These are phyloP conservation scores for Chionomys nivalis DNA, from an alignment of 2,113 vertebrate genomes.

Conservation along the genomic window DNA sequence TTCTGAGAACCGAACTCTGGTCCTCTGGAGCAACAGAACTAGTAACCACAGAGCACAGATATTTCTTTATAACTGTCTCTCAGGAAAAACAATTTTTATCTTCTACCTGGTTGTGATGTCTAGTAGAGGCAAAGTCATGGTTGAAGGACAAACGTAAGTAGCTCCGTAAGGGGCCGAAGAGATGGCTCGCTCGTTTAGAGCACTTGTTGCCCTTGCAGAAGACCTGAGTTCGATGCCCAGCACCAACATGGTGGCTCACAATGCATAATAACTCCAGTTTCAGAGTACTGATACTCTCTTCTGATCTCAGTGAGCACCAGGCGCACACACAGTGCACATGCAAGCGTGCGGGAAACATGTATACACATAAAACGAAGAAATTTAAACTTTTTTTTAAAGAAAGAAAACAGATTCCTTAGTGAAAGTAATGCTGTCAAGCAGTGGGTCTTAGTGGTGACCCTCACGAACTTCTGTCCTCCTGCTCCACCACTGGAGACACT, in stretches of 20 bases:
- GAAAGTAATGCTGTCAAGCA: neutral
- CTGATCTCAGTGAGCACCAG: neutral
- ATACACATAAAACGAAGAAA: neutral
- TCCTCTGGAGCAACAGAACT: neutral
- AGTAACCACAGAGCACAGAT: too few species aligned
- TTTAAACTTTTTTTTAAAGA: neutral
- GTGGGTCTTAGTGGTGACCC: neutral
- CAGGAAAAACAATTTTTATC: neutral
- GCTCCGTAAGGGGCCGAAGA: neutral
- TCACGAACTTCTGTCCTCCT: accelerated
- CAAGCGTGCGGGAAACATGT: neutral
- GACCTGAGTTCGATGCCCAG: neutral
- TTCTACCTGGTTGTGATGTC: neutral
- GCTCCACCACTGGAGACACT: neutral
- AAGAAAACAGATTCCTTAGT: neutral
- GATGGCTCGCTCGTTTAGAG: neutral
- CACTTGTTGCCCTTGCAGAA: neutral
- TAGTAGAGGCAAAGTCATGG: neutral
- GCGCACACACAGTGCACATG: neutral
- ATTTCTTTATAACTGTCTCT: neutral
- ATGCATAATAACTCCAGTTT: neutral
- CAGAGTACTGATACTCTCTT: neutral
- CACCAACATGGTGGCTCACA: neutral
- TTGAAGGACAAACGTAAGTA: neutral
- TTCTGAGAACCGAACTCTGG: neutral